Conservation (phyloP, 2,888 invertebrate genomes). For the Sarcophaga subvicina region DNA sequence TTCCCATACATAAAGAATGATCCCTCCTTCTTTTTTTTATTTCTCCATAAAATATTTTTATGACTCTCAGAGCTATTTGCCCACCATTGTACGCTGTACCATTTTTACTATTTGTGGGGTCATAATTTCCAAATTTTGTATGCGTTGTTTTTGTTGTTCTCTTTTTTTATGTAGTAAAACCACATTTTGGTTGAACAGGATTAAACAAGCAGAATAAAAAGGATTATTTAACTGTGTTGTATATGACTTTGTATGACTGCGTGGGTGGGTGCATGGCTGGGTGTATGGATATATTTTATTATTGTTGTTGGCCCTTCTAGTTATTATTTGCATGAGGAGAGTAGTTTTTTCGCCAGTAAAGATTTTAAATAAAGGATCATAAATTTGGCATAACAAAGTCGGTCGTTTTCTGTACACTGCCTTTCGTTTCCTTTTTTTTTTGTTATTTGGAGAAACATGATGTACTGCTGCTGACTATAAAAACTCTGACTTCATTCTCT, state of each 20-base stretch:
- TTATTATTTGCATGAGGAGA: too few species aligned
- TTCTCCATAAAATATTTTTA: background rate
- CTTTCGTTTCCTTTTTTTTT: background rate
- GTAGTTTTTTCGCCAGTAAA: slow-evolving; percentile 1
- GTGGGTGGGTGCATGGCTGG: background rate
- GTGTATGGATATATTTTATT: slow-evolving; percentile 27
- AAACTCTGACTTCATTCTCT: too few species aligned
- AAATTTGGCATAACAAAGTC: slow-evolving; percentile 36
- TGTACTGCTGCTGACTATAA: too few species aligned
- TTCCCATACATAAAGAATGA: background rate
- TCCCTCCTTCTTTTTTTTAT: background rate
- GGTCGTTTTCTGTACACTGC: background rate
- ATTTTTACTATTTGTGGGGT: slow-evolving; percentile 3
- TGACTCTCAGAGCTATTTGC: background rate
- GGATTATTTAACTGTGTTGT: slow-evolving; percentile 23
- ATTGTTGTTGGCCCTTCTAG: too few species aligned
- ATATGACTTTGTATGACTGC: background rate
- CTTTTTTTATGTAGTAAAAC: slow-evolving; percentile 4
- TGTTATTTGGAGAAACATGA: too few species aligned
- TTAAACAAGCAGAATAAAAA: slow-evolving; percentile 16
- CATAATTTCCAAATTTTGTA: background rate
- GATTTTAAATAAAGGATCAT: slow-evolving; percentile 27
- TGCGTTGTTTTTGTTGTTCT: background rate
- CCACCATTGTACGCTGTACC: background rate
- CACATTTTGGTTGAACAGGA: slow-evolving; percentile 21